Conservation (phyloP, 1,140 invertebrate species). For the Drosophila pachea region DNA sequence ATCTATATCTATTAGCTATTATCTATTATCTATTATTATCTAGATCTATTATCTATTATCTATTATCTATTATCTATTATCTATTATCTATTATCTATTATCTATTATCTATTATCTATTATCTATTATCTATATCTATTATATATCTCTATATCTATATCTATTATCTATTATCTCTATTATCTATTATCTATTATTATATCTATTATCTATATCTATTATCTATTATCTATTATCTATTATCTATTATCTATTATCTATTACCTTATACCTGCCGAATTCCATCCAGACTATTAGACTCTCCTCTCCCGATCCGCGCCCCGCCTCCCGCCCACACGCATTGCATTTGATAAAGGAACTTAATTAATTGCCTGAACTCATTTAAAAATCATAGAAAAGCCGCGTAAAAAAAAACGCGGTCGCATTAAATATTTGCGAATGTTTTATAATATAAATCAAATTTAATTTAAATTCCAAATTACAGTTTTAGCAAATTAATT, state of each 20-base stretch:
- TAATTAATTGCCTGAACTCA: slow-evolving; percentile 41
- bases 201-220: slow-evolving; percentile 1
- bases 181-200: not conserved
- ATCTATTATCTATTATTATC: no score
- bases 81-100: no score
- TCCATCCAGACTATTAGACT: no score
- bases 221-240: slow-evolving; percentile 1
- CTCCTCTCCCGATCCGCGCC: no score
- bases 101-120: not conserved
- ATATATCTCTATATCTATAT: not conserved
- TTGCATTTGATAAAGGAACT: slow-evolving; percentile 32
- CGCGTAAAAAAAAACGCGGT: not conserved
- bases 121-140: not conserved
- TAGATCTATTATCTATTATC: no score
- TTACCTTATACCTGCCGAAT: not conserved
- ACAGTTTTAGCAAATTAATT: slow-evolving; percentile 39
- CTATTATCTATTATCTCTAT: not conserved
- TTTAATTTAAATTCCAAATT: slow-evolving; percentile 42
- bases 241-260: not conserved
- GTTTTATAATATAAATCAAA: slow-evolving; percentile 24
- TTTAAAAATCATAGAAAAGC: slow-evolving; percentile 21
- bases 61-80: no score
- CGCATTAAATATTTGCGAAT: not conserved
- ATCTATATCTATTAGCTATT: no score
- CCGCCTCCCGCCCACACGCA: no score